Evolutionary conservation across 92 coral and sea anemone species (phyloP), one percentile per base, ranked within the genome.

Genomic region (Porites lobata): DNA sequence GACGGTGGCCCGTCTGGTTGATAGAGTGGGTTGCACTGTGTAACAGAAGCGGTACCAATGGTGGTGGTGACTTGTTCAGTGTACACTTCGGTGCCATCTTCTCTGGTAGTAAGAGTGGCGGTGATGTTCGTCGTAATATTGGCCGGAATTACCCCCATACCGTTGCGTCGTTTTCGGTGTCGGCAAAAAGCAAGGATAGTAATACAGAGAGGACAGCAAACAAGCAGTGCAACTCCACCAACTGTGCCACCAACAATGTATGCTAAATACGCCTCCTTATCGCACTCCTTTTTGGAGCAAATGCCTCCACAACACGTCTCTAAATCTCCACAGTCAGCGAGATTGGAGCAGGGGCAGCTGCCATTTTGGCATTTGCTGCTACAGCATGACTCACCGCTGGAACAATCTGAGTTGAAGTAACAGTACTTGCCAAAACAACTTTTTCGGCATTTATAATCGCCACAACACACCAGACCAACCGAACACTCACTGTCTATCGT

Each of bases 1-100:
- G 58, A 54, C 58, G 75, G 75, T 70, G 75, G 75, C 18, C 75
- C 75, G 13, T 70, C 53, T 70, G 75, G 53, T 54, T 70, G 75
- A 15, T 70, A 70, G 54, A 70, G 75, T 18, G 75, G 75, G 75
- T 70, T 70, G 52, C 54, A 10, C n/a, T 70, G 75, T 70, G 75
- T 70, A 8, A 70, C 75, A 38, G 75, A 54, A 12, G 7, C 21
- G 32, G 75, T 1, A 38, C n/a, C 12, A 54, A 32, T 18, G 54
- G 20, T 70, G 9, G 54, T 70, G 75, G 54, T 70, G 75, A 70
- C 43, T 17, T 70, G 9, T 70, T 70, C 75, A 32, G 75, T 70
- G 32, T 32, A 17, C 10, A 70, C 54, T 70, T 32, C 75, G 20
- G 75, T 70, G 75, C 75, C 75, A 54, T 70, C 75, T 18, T 32